Conservation (phyloP, 1,140 invertebrate species). For the Plutomurus gul region DNA sequence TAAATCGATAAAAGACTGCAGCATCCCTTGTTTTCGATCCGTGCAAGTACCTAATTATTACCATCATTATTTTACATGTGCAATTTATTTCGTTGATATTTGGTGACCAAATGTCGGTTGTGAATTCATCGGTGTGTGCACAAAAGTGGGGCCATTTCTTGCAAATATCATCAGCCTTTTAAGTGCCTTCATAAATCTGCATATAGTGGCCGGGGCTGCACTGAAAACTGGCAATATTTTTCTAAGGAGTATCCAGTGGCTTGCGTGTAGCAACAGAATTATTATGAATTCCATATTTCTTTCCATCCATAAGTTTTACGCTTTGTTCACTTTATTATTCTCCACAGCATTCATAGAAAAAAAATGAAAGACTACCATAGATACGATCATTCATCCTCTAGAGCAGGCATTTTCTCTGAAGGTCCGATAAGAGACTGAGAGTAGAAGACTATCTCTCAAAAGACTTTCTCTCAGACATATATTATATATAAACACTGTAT, state of each 20-base stretch:
- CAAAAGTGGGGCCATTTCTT: not conserved
- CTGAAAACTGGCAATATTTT: not conserved
- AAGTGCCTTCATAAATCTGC: conserved; percentile 10
- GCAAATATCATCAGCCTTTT: conserved; percentile 7
- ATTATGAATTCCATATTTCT: conserved; percentile 5
- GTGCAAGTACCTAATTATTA: not conserved
- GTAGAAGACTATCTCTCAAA: no score
- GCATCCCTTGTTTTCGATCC: not conserved
- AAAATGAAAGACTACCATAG: no score
- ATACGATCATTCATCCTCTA: no score
- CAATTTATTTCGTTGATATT: not conserved
- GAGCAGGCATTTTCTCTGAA: no score
- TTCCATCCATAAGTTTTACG: not conserved
- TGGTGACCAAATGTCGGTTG: not conserved
- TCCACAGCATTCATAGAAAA: not conserved
- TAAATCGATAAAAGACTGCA: no score
- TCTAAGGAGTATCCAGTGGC: not conserved
- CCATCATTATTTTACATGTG: not conserved
- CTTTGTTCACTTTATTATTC: not conserved
- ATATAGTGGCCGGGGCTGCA: not conserved
- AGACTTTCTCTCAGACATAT: no score
- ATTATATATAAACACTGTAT: no score
- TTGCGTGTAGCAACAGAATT: not conserved
- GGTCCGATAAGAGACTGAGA: no score
- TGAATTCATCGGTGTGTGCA: not conserved